Percentiles rank a stretch among this genome's conserved stretches.
Evolutionary conservation across 2,113 vertebrate species (phyloP).

Genomic region (Aptenodytes patagonicus): DNA sequence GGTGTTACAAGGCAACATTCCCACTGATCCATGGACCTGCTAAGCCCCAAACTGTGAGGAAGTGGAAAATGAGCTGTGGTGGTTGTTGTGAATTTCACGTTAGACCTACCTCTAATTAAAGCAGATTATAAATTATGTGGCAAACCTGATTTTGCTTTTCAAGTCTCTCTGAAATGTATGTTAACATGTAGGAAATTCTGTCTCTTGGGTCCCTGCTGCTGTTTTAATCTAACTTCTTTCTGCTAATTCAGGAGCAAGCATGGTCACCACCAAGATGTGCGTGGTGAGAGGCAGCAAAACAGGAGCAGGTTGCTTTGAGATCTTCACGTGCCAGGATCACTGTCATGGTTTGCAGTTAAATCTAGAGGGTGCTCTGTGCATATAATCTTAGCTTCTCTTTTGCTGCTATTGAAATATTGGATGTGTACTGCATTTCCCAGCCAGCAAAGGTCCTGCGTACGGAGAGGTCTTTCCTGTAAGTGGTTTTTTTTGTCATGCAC

Average conservation of each 20-base stretch:
- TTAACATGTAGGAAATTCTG: neutral
- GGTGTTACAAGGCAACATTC: accelerated
- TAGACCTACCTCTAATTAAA: neutral
- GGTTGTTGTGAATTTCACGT: neutral
- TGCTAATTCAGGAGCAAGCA: neutral
- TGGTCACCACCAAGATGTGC: neutral
- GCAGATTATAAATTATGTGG: neutral
- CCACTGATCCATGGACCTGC: neutral
- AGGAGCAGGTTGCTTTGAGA: neutral
- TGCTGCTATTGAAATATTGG: neutral
- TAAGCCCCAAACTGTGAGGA: neutral
- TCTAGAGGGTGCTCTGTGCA: neutral
- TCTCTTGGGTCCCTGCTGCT: neutral
- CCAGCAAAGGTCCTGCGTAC: accelerated
- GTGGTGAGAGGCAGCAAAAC: neutral
- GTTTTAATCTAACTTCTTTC: neutral
- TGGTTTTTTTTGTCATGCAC: neutral
- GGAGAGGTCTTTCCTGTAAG: neutral
- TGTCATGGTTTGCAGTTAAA: neutral
- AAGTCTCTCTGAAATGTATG: neutral
- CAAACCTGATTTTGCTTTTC: neutral
- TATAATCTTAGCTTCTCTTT: neutral
- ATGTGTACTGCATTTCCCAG: neutral
- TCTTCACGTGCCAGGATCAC: accelerated
- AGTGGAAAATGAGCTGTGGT: neutral